These are phyloP conservation scores for Phytoseiulus persimilis DNA, from an alignment of 2,888 invertebrate species.

Conservation along the genomic window DNA sequence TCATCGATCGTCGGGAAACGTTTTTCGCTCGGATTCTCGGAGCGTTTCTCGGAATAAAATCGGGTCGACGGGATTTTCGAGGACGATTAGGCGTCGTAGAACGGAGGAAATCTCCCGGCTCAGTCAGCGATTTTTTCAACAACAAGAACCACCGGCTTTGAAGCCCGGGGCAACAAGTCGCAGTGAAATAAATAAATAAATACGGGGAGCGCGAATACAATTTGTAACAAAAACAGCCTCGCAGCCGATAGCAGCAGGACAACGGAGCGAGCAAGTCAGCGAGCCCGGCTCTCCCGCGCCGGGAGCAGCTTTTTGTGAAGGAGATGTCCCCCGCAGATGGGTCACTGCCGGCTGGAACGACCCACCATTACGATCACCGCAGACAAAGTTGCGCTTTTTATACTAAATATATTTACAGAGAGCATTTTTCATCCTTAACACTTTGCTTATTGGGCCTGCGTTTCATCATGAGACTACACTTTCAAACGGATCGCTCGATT, in stretches of 20 bases:
- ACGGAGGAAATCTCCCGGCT: neutral
- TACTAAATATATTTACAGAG: neutral
- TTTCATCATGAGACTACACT: neutral
- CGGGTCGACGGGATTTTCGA: no score
- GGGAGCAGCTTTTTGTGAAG: neutral
- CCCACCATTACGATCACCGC: neutral
- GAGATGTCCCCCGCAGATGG: conserved; percentile 5
- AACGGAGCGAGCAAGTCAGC: neutral
- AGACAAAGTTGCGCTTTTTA: neutral
- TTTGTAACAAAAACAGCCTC: conserved; percentile 31
- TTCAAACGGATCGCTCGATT: neutral
- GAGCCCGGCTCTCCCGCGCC: neutral
- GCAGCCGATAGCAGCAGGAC: neutral
- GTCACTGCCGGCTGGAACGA: neutral
- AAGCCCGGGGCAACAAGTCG: neutral
- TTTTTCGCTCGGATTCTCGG: no score
- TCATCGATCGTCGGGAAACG: no score
- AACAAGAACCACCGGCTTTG: neutral
- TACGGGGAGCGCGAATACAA: conserved; percentile 9
- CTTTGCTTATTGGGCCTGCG: neutral
- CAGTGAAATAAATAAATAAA: neutral
- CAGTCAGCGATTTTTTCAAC: neutral
- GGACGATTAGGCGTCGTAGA: neutral
- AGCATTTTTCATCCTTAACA: neutral
- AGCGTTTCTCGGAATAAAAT: no score